These are phyloP conservation scores for Oryzias sinensis DNA, from an alignment of 2,797 vertebrate genomes.

Conservation along the genomic window DNA sequence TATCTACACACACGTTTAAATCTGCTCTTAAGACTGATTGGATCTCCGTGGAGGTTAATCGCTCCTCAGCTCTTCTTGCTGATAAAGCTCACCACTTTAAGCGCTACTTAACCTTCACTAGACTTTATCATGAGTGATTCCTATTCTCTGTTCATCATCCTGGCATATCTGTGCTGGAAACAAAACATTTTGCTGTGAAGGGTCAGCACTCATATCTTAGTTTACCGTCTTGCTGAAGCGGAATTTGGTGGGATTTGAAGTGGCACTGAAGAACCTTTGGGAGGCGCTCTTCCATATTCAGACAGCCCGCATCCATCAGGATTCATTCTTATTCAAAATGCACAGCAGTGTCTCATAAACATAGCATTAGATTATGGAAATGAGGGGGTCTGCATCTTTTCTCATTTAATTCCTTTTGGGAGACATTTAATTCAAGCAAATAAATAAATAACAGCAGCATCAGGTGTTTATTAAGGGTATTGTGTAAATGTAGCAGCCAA, in stretches of 20 bases:
- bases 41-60: not conserved
- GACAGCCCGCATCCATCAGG: constrained; percentile 54
- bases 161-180: not conserved
- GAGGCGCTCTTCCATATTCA: constrained; percentile 48
- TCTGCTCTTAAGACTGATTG: not conserved
- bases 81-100: not conserved
- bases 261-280: constrained; percentile 46
- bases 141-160: not conserved
- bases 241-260: constrained; percentile 29
- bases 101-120: constrained; percentile 9
- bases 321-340: constrained; percentile 77
- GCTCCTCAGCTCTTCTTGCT: not conserved
- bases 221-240: constrained; percentile 14
- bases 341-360: constrained; percentile 68
- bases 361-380: constrained; percentile 81
- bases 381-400: constrained; percentile 71
- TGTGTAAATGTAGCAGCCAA: constrained; percentile 71
- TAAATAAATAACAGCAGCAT: constrained; percentile 74
- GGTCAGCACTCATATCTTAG: not conserved
- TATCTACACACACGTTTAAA: not conserved
- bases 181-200: too few relatives aligned
- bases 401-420: constrained; percentile 78
- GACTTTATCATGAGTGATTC: not conserved
- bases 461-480: constrained; percentile 72
- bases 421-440: constrained; percentile 80